Conservation (phyloP, 1,140 invertebrate genomes). For the Saxidomus purpurata region DNA sequence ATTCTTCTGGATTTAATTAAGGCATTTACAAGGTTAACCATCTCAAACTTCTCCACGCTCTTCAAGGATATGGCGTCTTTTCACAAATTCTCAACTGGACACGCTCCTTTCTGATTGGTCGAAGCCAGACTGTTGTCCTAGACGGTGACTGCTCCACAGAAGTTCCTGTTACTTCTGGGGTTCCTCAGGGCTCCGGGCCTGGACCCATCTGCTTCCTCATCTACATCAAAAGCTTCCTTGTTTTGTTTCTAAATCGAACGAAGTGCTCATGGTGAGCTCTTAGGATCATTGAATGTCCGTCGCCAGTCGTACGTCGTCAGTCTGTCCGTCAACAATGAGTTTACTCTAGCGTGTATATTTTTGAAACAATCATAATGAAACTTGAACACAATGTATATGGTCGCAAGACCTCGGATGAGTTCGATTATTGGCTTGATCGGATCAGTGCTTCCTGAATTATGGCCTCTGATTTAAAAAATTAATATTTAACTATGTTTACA, state of each 20-base stretch:
- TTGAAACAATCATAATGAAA: too few species aligned
- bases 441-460: too few species aligned
- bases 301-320: too few species aligned
- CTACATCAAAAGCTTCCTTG: conserved; percentile 67
- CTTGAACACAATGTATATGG: too few species aligned
- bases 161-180: conserved; percentile 49
- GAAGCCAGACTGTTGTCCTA: conserved; percentile 59
- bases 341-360: too few species aligned
- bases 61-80: conserved; percentile 46
- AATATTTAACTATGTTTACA: too few species aligned
- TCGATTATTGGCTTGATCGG: too few species aligned
- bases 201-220: conserved; percentile 66
- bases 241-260: conserved; percentile 42
- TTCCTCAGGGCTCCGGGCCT: conserved; percentile 70
- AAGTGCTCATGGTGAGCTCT: too few species aligned
- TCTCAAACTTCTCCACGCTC: conserved; percentile 45
- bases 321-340: too few species aligned
- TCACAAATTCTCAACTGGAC: conserved; percentile 58
- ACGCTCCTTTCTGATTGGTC: conserved; percentile 53
- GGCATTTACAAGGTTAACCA: conserved; percentile 67
- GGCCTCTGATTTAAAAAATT: too few species aligned
- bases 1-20: conserved; percentile 63
- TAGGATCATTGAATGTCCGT: too few species aligned
- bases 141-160: conserved; percentile 39
- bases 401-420: too few species aligned